Percentiles rank a stretch among this genome's conserved stretches.
Evolutionary conservation across 2,888 invertebrate genomes (phyloP).

Genomic region (Caenorhabditis zanzibari): DNA sequence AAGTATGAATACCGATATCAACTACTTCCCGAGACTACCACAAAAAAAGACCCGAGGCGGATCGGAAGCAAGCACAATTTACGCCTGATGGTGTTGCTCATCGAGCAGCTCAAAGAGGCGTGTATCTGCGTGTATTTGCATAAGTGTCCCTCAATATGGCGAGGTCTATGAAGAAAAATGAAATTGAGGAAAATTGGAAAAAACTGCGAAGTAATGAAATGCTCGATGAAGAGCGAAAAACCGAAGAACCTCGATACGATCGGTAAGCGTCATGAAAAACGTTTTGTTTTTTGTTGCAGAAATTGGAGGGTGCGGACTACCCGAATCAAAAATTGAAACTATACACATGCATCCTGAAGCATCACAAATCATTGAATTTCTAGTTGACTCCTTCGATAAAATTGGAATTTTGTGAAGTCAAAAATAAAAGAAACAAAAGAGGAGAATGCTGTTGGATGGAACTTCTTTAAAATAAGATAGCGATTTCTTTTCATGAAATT

Average conservation of each 20-base stretch:
- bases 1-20: conserved; percentile 12
- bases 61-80: conserved; percentile 63
- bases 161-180: conserved; percentile 35
- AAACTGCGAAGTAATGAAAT: conserved; percentile 45
- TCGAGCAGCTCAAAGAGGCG: conserved; percentile 43
- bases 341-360: conserved; percentile 3
- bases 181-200: conserved; percentile 40
- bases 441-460: not conserved
- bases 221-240: conserved; percentile 31
- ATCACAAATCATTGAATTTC: conserved; percentile 41
- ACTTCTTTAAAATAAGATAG: not conserved
- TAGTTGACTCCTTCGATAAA: conserved; percentile 8
- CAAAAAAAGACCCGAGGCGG: conserved; percentile 28
- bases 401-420: not conserved
- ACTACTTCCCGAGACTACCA: conserved; percentile 14
- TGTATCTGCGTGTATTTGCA: conserved; percentile 54
- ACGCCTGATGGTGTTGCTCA: conserved; percentile 49
- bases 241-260: conserved; percentile 46
- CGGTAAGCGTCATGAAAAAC: conserved; percentile 32
- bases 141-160: conserved; percentile 41
- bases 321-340: conserved; percentile 15
- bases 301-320: not conserved
- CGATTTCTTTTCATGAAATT: not conserved
- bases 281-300: conserved; percentile 13
- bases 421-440: conserved; percentile 5